Base-by-base conservation (phyloP, 2,113 vertebrate species). In the Picathartes gymnocephalus region DNA sequence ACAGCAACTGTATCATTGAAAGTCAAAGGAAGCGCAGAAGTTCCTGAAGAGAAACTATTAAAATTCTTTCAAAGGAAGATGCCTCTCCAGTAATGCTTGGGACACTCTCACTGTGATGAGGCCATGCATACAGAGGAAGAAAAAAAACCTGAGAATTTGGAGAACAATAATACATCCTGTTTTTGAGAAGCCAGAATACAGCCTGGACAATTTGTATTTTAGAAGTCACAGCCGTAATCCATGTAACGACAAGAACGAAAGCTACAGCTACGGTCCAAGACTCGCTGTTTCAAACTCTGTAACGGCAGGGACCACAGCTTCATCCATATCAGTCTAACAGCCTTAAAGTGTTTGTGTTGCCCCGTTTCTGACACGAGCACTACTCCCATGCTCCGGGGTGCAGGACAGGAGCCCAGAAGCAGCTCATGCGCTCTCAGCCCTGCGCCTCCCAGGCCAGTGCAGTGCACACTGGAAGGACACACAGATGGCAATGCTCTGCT, bases 161-260 rank as follows among this genome's bases (percentile, higher is more conserved):
- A 96, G 88, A 96, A 96, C 91, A 96, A 94, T 93, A 93, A 92
- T 86, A 92, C 91, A 94, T 95, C 94, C 96, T 92, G 92, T 90
- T 94, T 96, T 95, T 88, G 69, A 96, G 82, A 80, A 83, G 80
- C 86, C 39, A 51, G 95, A 97, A 92, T 86, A 86, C 54, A 92
- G 79, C 40, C 47, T 19, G 86, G 72, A 97, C 92, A 94, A 81
- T 47, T 68, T 91, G 94, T 94, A 91, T 95, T 96, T 91, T 71
- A 93, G 27, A 78, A 81, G 60, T 68, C 44, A 19, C 60, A 58
- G 69, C 68, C 71, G 64, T 56, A 81, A 86, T 58, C 33, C 65
- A 71, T 15, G 2, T 64, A 88, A 83, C 0, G 1, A 90, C 44
- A 88, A 68, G 64, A 93, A 90, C 80, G 95, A 92, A 82, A 92